Conservation (phyloP, 2,888 invertebrate species). For the Cephonodes hylas region DNA sequence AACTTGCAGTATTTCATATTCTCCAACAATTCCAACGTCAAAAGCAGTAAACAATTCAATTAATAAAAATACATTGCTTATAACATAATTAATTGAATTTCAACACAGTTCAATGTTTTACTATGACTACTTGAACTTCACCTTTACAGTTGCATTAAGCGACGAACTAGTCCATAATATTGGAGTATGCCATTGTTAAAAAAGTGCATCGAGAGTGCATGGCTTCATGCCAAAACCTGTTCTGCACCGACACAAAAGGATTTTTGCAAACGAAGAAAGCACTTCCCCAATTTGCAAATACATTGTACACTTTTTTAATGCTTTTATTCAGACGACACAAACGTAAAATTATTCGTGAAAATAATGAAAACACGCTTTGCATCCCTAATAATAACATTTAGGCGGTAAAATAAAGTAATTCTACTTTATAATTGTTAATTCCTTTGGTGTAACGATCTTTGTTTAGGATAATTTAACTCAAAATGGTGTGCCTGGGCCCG, state of each 20-base stretch:
- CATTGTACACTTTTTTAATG: background rate
- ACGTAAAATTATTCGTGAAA: background rate
- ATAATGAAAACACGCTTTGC: background rate
- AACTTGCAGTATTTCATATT: background rate
- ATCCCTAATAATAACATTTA: slow-evolving; percentile 9
- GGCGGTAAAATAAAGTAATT: slow-evolving; percentile 60
- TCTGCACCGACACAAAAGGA: slow-evolving; percentile 7
- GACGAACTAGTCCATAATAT: background rate
- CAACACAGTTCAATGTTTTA: background rate
- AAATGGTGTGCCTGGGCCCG: slow-evolving; percentile 27
- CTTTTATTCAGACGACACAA: background rate
- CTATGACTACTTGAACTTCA: background rate
- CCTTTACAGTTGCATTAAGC: background rate
- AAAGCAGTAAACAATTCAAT: background rate
- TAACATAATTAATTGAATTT: too few relatives aligned
- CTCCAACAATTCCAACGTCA: background rate
- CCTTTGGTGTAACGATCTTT: slow-evolving; percentile 57
- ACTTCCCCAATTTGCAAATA: background rate
- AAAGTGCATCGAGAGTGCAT: background rate
- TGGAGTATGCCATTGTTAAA: background rate
- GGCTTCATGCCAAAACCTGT: slow-evolving; percentile 10
- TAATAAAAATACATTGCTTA: background rate
- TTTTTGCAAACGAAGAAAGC: background rate
- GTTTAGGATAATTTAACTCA: slow-evolving; percentile 53
- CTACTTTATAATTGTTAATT: slow-evolving; percentile 59